Base-by-base conservation (phyloP, 1,140 invertebrate species). In the Drosophila kanapiae region DNA sequence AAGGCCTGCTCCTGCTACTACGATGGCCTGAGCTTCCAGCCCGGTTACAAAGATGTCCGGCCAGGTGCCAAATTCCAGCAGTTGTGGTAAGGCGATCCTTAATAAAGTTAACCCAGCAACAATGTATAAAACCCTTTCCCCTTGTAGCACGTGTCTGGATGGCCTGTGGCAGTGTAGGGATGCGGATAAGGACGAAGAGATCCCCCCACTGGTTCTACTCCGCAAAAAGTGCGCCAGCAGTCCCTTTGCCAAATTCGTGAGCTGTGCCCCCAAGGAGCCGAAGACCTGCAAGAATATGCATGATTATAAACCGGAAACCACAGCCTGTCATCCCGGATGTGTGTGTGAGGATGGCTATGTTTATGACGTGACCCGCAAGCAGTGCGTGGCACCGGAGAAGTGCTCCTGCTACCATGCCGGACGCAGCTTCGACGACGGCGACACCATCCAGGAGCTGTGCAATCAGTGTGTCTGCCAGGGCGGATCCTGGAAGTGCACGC, bases 371-470 rank as follows among this genome's bases (percentile, higher is more conserved):
- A 92, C 95, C 5, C 94, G 94, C 2, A 95, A 95, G 68, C 90
- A 92, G 16, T 98, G 97, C 88, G 95, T 98, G 2, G 91, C 94
- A 58, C 94, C 95, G 2, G 85, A 93, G 1, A 93, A 96, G 42
- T 98, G 97, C 87, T 97, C 97, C 0, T 98, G 97, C 92, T 96
- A 97, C 92, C 97, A 98, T 91, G 97, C 96, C 16, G 97, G 97
- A 8, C 94, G 94, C 33, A 97, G 96, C 85, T 98, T 97, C 88
- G 93, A 94, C 14, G 97, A 98, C 79, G 96, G 95, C 0, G 94
- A 96, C 8, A 93, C 93, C 31, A 96, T 98, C 83, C 95, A 95
- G 64, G 95, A 96, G 90, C 96, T 97, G 40, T 98, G 97, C 86
- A 98, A 98, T 82, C 95, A 94, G 58, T 98, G 97, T 76, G 93